Base-by-base conservation (phyloP, 1,140 invertebrate species). In the Ceratitis capitata region DNA sequence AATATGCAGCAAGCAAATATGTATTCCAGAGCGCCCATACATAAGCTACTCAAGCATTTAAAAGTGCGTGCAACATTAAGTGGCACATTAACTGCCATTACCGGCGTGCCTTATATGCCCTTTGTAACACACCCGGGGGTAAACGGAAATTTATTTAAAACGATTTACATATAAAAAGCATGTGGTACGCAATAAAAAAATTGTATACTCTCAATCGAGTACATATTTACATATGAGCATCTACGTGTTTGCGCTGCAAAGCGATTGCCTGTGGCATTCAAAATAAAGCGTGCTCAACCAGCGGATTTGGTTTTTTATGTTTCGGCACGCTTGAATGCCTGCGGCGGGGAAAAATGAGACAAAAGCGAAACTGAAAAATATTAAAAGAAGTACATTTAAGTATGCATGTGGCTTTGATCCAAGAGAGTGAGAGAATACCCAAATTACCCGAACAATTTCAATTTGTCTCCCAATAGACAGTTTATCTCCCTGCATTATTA, bases 61-160 rank as follows among this genome's bases (percentile, higher is more conserved):
- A 78, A 78, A 45, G n/a, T n/a, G 69, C 69, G 35, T 78, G 69
- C 69, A 45, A 47, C 69, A 78, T 78, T 78, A 45, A 45, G 69
- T 47, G 69, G 69, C 69, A 78, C 39, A 35, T 78, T 78, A 16
- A 14, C 39, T 23, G 69, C 39, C 0, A 2, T 78, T 78, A 6
- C 1, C 45, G 35, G 14, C n/a, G 45, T 19, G 42, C 69, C 69
- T 12, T 39, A 26, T 39, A 45, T 35, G 19, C 69, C 23, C 69
- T 45, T 47, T 45, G 39, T 78, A n/a, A 78, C 39, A 39, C 69
- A 78, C 3, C 39, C 39, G 19, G 39, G n/a, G 7, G 39, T 6
- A 47, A 47, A 23, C 69, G 39, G 42, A 78, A 78, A 78, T 78
- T 78, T 45, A 10, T 78, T 78, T 26, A 45, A 78, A 78, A 42